A percentile compares a stretch with the other conserved stretches of the same genome.
These are phyloP conservation scores for Monodelphis domestica DNA, from an alignment of 2,797 vertebrate species.

Conservation along the genomic window DNA sequence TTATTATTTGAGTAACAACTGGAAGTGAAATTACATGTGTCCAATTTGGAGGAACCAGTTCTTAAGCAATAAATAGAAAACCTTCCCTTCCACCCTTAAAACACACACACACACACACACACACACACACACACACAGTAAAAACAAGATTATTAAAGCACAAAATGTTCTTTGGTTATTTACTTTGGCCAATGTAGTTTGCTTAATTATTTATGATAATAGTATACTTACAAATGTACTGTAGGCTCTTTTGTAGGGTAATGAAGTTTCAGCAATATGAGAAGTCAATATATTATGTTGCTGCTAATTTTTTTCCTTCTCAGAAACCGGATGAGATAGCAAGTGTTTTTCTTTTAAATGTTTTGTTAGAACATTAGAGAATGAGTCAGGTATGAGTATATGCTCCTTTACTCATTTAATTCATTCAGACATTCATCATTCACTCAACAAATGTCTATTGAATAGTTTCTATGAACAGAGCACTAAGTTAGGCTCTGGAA, in stretches of 20 bases:
- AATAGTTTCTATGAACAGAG: neutral
- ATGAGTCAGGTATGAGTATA: neutral
- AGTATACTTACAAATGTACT: slow-evolving; percentile 58
- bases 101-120: slow-evolving; percentile 11
- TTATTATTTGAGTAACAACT: slow-evolving; percentile 70
- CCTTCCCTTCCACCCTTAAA: neutral
- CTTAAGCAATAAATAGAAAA: slow-evolving; percentile 57
- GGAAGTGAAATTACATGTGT: slow-evolving; percentile 43
- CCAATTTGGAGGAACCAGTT: slow-evolving; percentile 51
- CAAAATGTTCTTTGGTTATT: slow-evolving; percentile 58
- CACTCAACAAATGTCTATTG: neutral
- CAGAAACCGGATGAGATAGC: slow-evolving; percentile 25
- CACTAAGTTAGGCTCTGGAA: neutral
- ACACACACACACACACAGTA: slow-evolving; percentile 29
- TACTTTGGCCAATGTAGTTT: slow-evolving; percentile 61
- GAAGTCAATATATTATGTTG: slow-evolving; percentile 21
- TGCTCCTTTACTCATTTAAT: neutral
- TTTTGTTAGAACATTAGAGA: slow-evolving; percentile 34
- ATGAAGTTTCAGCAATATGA: slow-evolving; percentile 67
- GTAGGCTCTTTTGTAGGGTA: slow-evolving; percentile 58
- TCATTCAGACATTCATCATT: neutral
- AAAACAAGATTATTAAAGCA: slow-evolving; percentile 59
- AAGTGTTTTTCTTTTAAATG: slow-evolving; percentile 44
- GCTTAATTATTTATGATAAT: slow-evolving; percentile 77
- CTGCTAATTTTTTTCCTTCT: slow-evolving; percentile 51